A percentile compares a stretch with the other conserved stretches of the same genome.
Evolutionary conservation across 2,888 invertebrate genomes (phyloP).

Genomic region (Anticlea derivata): DNA sequence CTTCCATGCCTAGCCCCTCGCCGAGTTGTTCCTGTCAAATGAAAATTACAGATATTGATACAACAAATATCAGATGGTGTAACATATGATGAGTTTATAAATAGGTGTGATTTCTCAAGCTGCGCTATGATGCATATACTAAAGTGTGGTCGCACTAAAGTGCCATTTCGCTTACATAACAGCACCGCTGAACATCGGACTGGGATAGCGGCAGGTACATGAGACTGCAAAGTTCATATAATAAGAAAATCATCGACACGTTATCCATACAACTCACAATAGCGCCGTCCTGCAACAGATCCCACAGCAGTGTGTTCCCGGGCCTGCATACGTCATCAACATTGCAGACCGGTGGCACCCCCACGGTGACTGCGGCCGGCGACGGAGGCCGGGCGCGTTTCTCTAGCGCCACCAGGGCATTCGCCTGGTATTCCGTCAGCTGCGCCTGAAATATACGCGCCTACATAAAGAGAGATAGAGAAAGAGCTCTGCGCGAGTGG

Average conservation of each 20-base stretch:
- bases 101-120: too few species aligned
- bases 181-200: too few species aligned
- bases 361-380: constrained; percentile 37
- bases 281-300: constrained; percentile 95
- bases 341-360: constrained; percentile 73
- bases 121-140: too few species aligned
- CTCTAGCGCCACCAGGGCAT: constrained; percentile 41
- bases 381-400: constrained; percentile 39
- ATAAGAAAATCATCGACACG: too few species aligned
- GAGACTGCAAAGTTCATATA: too few species aligned
- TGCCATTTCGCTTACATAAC: too few species aligned
- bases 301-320: constrained; percentile 97
- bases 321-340: constrained; percentile 93
- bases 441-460: constrained; percentile 53
- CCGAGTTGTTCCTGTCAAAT: constrained; percentile 89
- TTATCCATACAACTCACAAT: constrained; percentile 85
- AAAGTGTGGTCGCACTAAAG: too few species aligned
- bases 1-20: constrained; percentile 95
- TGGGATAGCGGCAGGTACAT: too few species aligned
- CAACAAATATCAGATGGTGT: too few species aligned
- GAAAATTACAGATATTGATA: constrained; percentile 1
- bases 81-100: too few species aligned
- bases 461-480: constrained; percentile 20
- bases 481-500: neutral
- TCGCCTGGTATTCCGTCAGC: constrained; percentile 58